Evolutionary conservation across 2,113 vertebrate genomes (phyloP).

Genomic region (Machaerirhynchus nigripectus): DNA sequence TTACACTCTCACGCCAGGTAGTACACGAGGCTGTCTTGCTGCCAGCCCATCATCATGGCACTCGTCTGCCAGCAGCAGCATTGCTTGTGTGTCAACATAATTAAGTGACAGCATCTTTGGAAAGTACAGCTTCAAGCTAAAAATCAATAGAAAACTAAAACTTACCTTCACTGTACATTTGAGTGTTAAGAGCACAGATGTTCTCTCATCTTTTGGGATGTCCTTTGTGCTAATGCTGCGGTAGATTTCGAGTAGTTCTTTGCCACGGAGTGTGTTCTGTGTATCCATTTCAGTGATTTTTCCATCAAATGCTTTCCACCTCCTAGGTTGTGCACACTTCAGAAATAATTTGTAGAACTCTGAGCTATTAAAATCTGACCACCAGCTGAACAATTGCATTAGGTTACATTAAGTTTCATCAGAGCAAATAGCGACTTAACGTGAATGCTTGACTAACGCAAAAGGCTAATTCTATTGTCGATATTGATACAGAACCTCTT

Average conservation of each 20-base stretch:
- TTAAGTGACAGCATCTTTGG: background rate
- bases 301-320: conserved; percentile 78
- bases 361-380: background rate
- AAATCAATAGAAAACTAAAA: background rate
- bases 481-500: background rate
- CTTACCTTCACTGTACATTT: conserved; percentile 85
- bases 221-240: conserved; percentile 60
- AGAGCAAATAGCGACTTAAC: background rate
- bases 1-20: background rate
- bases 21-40: background rate
- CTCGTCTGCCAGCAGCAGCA: background rate
- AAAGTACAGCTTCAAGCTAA: background rate
- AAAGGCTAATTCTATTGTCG: background rate
- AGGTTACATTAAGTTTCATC: background rate
- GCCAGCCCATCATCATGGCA: background rate
- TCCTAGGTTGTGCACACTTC: conserved; percentile 83
- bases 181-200: conserved; percentile 77
- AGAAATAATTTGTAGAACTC: conserved; percentile 49
- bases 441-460: background rate
- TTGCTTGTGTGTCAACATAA: background rate
- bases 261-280: conserved; percentile 77
- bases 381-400: background rate
- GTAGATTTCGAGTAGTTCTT: conserved; percentile 85
- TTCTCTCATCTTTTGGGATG: conserved; percentile 76
- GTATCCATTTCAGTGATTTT: conserved; percentile 84